Evolutionary conservation across 2,888 invertebrate species (phyloP).

Genomic region (Lithosia quadra): DNA sequence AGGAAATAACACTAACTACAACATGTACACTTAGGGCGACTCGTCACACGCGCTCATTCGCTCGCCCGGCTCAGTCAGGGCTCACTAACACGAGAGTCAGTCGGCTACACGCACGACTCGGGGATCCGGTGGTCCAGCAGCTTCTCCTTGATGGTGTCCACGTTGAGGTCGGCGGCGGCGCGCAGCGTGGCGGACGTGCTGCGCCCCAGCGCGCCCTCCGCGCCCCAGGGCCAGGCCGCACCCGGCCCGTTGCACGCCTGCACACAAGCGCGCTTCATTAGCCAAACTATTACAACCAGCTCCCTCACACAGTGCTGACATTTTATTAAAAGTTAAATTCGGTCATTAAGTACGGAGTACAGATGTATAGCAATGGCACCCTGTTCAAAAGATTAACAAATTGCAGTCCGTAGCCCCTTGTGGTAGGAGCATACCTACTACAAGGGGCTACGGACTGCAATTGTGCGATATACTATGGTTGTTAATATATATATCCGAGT

Average conservation of each 20-base stretch:
- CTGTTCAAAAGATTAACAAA: background rate
- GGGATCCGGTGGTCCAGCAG: constrained; percentile 95
- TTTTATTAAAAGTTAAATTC: too few species aligned
- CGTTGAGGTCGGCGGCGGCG: constrained; percentile 88
- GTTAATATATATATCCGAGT: background rate
- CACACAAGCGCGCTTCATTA: too few species aligned
- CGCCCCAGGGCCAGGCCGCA: constrained; percentile 68
- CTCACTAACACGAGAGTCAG: too few species aligned
- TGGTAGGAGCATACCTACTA: too few species aligned
- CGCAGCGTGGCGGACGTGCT: constrained; percentile 84
- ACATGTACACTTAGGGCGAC: constrained; percentile 67
- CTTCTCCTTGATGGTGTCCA: constrained; percentile 95
- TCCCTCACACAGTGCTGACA: background rate
- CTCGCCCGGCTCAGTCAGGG: too few species aligned
- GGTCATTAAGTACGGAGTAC: too few species aligned
- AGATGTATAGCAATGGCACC: background rate
- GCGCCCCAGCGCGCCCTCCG: constrained; percentile 63
- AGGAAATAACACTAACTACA: constrained; percentile 55
- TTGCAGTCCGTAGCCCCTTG: background rate
- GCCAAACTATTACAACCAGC: too few species aligned
- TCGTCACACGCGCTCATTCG: background rate
- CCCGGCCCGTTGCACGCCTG: constrained; percentile 85
- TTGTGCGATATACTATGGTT: too few species aligned
- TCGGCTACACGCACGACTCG: constrained; percentile 93
- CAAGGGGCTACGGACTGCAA: too few species aligned